Conservation (phyloP, 2,797 vertebrate genomes). For the Valencia hispanica region DNA sequence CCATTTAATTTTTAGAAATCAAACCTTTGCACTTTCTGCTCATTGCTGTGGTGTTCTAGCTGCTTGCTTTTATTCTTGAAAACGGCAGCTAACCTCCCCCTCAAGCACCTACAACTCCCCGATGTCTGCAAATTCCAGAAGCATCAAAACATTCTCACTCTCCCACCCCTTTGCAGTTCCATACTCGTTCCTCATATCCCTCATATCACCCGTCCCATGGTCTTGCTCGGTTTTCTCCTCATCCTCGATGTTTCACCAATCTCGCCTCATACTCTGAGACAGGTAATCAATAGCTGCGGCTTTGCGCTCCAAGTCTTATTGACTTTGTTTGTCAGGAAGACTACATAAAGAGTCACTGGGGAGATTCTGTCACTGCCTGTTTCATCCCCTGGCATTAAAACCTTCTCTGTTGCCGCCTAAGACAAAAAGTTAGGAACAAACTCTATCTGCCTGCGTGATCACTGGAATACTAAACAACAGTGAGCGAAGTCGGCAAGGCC, state of each 20-base stretch:
- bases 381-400: constrained; percentile 84
- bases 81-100: constrained; percentile 30
- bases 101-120: constrained; percentile 47
- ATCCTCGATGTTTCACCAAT: constrained; percentile 39
- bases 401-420: constrained; percentile 39
- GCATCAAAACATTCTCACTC: constrained; percentile 35
- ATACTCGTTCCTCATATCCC: constrained; percentile 25
- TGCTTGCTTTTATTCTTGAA: constrained; percentile 21
- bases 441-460: constrained; percentile 22
- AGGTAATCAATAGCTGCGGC: constrained; percentile 87
- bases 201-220: constrained; percentile 23
- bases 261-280: constrained; percentile 83
- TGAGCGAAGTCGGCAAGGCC: constrained; percentile 51
- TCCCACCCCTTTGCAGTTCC: constrained; percentile 14
- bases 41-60: constrained; percentile 19
- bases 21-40: constrained; percentile 23
- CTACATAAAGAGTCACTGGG: constrained; percentile 87
- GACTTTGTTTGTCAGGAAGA: constrained; percentile 88
- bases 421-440: constrained; percentile 43
- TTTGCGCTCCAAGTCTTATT: constrained; percentile 84
- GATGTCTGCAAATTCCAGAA: constrained; percentile 49
- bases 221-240: constrained; percentile 18
- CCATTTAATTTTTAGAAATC: constrained; percentile 36
- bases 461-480: constrained; percentile 60
- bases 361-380: constrained; percentile 85